Evolutionary conservation across 2,888 invertebrate genomes (phyloP), one percentile per base, ranked within the genome.

Genomic region (Sylvicola fuscatus): DNA sequence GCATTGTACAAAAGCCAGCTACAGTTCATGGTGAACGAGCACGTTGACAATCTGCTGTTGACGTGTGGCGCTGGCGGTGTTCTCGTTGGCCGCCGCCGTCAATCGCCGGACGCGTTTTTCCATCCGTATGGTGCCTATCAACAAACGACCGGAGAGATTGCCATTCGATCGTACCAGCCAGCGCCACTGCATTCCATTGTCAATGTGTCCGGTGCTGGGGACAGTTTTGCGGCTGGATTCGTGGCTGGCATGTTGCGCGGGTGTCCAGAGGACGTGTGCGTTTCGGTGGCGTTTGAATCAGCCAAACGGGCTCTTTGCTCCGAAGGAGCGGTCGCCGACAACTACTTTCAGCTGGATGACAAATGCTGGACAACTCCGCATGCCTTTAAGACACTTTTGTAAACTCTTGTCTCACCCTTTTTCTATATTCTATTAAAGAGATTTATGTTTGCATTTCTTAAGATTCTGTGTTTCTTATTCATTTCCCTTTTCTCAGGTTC

Each of bases 181-280:
- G 4, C 21, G 4, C 21, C 5, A 21, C 8, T 21, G 21, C 5
- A 4, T 6, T 6, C 4, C 35, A 53, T 81, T 11, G 63, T 69
- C 35, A 82, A 72, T 59, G 81, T 81, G 0, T 81, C 80, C n/a
- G 84, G 83, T 3, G 81, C 82, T 14, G 83, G 83, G 2, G 84
- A 84, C 49, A 79, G 80, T 51, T 72, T 76, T 46, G 65, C 69
- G 3, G 70, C 73, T 48, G 81, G 79, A 2, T 70, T 77, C 45
- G 70, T 80, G 37, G 56, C 67, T 14, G 74, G 71, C 1, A 58
- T 74, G 48, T 51, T 81, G 15, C 52, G 52, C 26, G 65, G 66
- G 1, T 53, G 60, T 28, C 44, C 54, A 5, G 70, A 79, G 51
- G 57, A 66, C 33, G 53, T 62, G 38, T 72, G 74, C 49, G 60